phyloP scores from a whole-genome alignment of 2,797 vertebrate species.

The Cottoperca gobio region DNA sequence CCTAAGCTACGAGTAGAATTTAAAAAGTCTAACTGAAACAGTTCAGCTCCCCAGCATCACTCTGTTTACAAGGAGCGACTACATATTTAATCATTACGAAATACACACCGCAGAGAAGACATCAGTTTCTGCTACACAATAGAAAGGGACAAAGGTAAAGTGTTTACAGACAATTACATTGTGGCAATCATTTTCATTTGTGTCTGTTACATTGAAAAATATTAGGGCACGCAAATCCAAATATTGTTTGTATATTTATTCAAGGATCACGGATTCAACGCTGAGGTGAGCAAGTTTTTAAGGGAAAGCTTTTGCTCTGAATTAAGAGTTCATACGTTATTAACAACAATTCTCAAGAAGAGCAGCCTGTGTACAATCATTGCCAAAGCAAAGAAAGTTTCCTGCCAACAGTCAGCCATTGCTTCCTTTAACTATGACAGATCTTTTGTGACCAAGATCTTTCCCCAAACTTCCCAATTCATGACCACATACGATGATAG shows the following conservation, averaged over 20 bases:
- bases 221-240: too few species aligned
- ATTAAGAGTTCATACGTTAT: too few species aligned
- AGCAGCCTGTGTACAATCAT: neutral
- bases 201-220: too few species aligned
- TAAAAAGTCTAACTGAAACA: neutral
- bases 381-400: neutral
- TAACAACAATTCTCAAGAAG: neutral
- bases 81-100: neutral
- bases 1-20: too few species aligned
- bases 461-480: neutral
- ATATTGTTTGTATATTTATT: too few species aligned
- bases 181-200: too few species aligned
- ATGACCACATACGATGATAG: neutral
- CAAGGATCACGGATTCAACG: too few species aligned
- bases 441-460: neutral
- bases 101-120: neutral
- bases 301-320: too few species aligned
- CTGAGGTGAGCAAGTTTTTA: too few species aligned
- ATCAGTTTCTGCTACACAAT: neutral
- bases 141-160: neutral
- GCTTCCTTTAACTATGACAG: neutral
- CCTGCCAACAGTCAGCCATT: neutral
- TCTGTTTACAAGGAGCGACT: neutral
- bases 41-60: neutral
- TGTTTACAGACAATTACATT: too few species aligned